These are phyloP conservation scores for Alouatta palliata DNA, from an alignment of 2,113 vertebrate genomes.

Conservation along the genomic window DNA sequence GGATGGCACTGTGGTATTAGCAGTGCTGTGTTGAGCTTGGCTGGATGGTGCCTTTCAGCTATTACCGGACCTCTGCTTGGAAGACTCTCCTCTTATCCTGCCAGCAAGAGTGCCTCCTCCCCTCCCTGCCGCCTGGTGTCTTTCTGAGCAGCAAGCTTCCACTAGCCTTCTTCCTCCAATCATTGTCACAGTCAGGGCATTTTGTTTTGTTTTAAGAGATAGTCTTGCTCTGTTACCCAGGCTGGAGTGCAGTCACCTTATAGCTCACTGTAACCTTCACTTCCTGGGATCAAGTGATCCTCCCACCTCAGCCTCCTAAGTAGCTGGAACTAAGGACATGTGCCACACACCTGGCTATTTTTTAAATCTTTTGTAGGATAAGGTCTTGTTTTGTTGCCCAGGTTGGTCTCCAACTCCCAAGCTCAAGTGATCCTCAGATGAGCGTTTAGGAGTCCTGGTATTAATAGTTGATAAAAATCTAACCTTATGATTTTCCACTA, in stretches of 20 bases:
- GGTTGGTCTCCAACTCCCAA: too few relatives aligned
- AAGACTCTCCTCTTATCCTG: background rate
- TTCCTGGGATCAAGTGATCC: too few relatives aligned
- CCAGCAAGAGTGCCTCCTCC: background rate
- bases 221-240: too few relatives aligned
- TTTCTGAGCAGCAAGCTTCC: background rate
- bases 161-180: background rate
- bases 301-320: too few relatives aligned
- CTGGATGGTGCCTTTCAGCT: background rate
- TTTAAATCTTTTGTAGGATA: too few relatives aligned
- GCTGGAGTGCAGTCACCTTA: too few relatives aligned
- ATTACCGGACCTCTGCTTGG: background rate
- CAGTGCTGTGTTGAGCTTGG: background rate
- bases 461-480: background rate
- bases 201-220: too few relatives aligned
- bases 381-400: too few relatives aligned
- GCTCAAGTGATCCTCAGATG: too few relatives aligned
- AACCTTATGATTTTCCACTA: background rate
- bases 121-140: background rate
- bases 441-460: background rate
- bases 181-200: background rate
- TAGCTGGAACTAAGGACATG: too few relatives aligned
- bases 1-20: conserved; percentile 8
- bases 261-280: too few relatives aligned
- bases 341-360: too few relatives aligned